These are phyloP conservation scores for Conus betulinus DNA, from an alignment of 1,140 invertebrate genomes.

Conservation along the genomic window DNA sequence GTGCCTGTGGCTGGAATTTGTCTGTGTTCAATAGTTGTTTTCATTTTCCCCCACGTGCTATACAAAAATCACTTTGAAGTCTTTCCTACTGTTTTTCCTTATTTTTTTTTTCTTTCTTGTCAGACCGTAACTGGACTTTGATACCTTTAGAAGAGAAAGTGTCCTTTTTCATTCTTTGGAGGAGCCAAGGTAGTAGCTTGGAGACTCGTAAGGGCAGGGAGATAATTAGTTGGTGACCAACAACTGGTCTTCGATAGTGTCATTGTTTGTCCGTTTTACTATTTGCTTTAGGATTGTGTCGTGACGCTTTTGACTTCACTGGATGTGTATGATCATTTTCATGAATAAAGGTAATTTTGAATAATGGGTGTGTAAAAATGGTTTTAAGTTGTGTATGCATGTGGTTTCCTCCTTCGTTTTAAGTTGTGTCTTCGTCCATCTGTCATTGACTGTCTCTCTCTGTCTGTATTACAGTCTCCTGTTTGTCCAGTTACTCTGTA, in stretches of 20 bases:
- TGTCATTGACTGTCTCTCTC: not conserved
- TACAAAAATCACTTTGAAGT: not conserved
- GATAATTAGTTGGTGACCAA: not conserved
- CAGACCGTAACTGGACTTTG: not conserved
- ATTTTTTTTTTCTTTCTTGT: not conserved
- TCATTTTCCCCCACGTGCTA: not conserved
- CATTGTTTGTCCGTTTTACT: not conserved
- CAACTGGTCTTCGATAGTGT: not conserved
- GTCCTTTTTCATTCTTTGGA: not conserved
- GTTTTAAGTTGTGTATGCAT: not conserved
- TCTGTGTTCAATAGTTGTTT: too few species aligned
- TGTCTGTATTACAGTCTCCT: too few species aligned
- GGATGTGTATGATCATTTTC: slow-evolving; percentile 6
- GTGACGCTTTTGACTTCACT: not conserved
- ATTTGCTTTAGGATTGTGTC: not conserved
- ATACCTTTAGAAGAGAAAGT: not conserved
- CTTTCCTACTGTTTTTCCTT: not conserved
- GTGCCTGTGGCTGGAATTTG: too few species aligned
- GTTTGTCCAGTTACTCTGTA: too few species aligned
- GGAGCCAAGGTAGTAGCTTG: not conserved
- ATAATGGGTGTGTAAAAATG: not conserved
- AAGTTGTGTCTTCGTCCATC: not conserved
- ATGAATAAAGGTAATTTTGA: not conserved
- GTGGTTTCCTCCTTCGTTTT: not conserved
- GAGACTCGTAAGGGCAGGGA: not conserved